Base-by-base conservation (phyloP, 2,888 invertebrate genomes). In the Drosophila phalerata region DNA sequence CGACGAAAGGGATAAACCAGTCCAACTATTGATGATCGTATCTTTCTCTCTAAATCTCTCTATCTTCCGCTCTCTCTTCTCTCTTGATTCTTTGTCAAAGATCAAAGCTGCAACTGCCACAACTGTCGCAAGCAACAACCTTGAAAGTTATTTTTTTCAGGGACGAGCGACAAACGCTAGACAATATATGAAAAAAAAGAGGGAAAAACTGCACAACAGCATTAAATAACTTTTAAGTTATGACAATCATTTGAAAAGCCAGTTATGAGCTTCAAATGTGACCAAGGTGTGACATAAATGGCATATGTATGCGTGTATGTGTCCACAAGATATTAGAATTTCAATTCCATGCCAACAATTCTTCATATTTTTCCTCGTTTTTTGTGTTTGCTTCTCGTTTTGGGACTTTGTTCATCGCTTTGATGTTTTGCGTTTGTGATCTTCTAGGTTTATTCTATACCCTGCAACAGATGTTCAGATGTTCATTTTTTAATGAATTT, bases 121-220 rank as follows among this genome's bases (percentile, higher is more conserved):
- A 43, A 51, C 34, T 28, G 28, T 28, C 28, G 9, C 28, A 28
- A 28, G 28, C 58, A 48, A 13, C 80, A 90, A 90, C 91, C 91
- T 90, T 91, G 91, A 77, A 81, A 78, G 81, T 79, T 81, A 81
- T 88, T 88, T 90, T 88, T 88, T 90, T 90, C 90, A 90, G 89
- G 91, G 91, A 15, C 15, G 75, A 77, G 74, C 81, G 75, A 81
- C 80, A 88, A 88, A 15, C 15, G 75, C 77, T 75, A 82, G 75
- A 81, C 80, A 88, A 88, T 72, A 79, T 10, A 58, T 43, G 58
- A 64, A 61, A 37, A 61, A 60, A 48, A 43, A 22, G 28, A 13
- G 28, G 40, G 60, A 71, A 60, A 79, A 75, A 66, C 61, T 79
- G 60, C 37, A n/a, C 13, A 37, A 49, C 15, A 67, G 8, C 49